Conservation (phyloP, 2,797 vertebrate genomes). For the Chiloscyllium punctatum region DNA sequence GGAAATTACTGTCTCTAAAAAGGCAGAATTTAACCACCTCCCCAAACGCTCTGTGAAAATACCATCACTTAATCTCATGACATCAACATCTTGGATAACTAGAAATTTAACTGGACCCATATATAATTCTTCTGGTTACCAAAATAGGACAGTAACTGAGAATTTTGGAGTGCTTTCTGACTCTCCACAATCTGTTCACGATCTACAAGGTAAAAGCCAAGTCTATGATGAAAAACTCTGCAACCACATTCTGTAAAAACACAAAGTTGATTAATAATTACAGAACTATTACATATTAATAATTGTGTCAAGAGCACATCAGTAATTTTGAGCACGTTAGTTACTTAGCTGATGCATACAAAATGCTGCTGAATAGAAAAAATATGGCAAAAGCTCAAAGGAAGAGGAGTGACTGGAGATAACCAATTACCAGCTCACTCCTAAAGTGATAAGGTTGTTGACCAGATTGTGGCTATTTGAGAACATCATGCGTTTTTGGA, state of each 20-base stretch:
- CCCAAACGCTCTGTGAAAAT: neutral
- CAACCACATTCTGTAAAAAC: neutral
- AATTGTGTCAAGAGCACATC: neutral
- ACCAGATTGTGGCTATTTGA: conserved; percentile 14
- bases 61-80: neutral
- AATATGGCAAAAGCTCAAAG: conserved; percentile 21
- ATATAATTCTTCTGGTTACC: neutral
- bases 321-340: neutral
- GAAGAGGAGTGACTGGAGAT: conserved; percentile 23
- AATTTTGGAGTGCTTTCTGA: neutral
- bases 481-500: conserved; percentile 33
- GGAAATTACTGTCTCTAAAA: neutral
- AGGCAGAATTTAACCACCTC: neutral
- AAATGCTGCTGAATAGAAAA: conserved; percentile 9
- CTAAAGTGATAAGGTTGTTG: conserved; percentile 34
- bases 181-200: neutral
- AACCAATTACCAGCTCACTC: conserved; percentile 21
- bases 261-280: neutral
- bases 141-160: too few species aligned
- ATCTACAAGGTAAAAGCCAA: neutral
- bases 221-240: neutral
- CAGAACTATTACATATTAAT: neutral
- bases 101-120: too few species aligned
- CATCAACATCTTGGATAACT: neutral
- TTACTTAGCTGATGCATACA: neutral